Base-by-base conservation (phyloP, 1,140 invertebrate species). In the Drosophila tani region DNA sequence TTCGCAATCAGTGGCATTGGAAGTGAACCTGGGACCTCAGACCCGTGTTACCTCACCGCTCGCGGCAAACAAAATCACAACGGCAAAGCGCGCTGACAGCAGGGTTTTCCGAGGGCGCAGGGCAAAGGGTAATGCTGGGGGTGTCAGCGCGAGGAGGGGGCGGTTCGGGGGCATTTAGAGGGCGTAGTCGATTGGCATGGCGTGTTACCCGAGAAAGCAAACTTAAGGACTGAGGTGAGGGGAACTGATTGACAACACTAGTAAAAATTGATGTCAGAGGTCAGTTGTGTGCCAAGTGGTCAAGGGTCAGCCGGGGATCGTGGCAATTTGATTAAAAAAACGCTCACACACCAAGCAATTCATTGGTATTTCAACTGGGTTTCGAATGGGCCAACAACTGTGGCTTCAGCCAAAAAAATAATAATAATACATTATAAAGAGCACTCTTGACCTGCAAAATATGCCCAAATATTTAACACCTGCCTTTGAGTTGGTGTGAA, bases 191-290 rank as follows among this genome's bases (percentile, higher is more conserved):
- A 47, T 66, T 66, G 63, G 49, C 47, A 51, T 55, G 38, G n/a
- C 69, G 57, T 73, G 73, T 74, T 74, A 66, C 43, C 46, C 58
- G 41, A 63, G 46, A 49, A 56, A 24, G 43, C 55, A 12, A 77
- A 80, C 40, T 29, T 5, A 6, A 29, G 67, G 24, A 21, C 64
- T 24, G 45, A 45, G 47, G 66, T 38, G 51, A 47, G 51, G 21
- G 12, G 24, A n/a, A 51, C 71, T 78, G 83, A 88, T 88, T 71
- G 83, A 82, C 69, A 82, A 17, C 38, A 40, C 47, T 32, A 50
- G 55, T 68, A 81, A 55, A 87, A 82, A 87, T 82, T 75, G 65
- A 75, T 88, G 81, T 56, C 40, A 17, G 59, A 24, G 27, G 29
- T 40, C 50, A 51, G 41, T 9, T 56, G 60, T 55, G 64, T 35